phyloP scores from a whole-genome alignment of 1,140 invertebrate species.

The Pteromalus puparum region DNA sequence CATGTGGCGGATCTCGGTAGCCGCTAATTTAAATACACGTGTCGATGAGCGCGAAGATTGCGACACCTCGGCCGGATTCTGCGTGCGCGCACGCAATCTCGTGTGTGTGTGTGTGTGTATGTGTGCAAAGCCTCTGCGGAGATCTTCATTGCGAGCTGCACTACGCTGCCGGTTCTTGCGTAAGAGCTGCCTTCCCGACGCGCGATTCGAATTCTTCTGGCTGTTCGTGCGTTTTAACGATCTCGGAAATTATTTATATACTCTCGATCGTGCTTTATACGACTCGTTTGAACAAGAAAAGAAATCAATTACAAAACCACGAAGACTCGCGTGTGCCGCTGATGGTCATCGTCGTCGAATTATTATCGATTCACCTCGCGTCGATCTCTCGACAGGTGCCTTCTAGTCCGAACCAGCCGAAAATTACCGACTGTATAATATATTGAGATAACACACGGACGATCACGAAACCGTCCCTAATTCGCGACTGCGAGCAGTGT shows the following conservation, averaged over 20 bases:
- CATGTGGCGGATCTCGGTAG: slow-evolving; percentile 61
- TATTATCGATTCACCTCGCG: slow-evolving; percentile 12
- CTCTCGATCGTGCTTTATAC: no score
- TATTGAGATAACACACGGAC: neutral
- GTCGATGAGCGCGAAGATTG: slow-evolving; percentile 74
- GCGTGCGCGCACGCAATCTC: slow-evolving; percentile 47
- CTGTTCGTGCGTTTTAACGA: no score
- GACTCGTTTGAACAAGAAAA: neutral
- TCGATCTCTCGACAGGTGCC: neutral
- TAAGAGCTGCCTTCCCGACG: no score
- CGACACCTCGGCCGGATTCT: slow-evolving; percentile 36
- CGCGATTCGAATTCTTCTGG: no score
- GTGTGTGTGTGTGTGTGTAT: no score
- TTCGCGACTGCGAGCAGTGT: neutral
- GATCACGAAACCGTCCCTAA: slow-evolving; percentile 20
- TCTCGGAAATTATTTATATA: no score
- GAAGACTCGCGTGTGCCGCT: neutral
- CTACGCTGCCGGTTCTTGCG: no score
- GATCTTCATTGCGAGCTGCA: neutral
- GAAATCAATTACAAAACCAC: neutral
- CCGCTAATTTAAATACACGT: slow-evolving; percentile 75
- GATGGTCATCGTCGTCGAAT: neutral
- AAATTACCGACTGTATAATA: neutral
- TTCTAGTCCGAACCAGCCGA: neutral
- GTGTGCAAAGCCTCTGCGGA: neutral